Evolutionary conservation across 2,888 invertebrate species (phyloP).

Genomic region (Scaptomyza cyrtandrae): DNA sequence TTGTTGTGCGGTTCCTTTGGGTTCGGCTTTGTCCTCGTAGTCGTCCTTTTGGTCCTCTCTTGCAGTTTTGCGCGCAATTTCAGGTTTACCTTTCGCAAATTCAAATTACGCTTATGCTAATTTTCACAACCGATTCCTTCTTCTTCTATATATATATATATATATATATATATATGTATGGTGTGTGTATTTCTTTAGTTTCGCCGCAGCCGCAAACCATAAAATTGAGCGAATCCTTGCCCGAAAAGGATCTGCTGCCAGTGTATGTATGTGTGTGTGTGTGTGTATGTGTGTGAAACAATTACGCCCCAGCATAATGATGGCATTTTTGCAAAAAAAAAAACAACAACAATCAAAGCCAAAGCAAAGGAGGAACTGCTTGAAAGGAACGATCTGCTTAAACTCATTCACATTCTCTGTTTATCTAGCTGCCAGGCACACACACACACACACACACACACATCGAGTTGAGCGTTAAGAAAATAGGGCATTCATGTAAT

Average conservation of each 20-base stretch:
- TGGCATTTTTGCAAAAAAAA: conserved; percentile 58
- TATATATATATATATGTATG: conserved; percentile 1
- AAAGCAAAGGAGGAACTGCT: conserved; percentile 39
- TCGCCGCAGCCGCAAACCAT: conserved; percentile 73
- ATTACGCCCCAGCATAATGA: conserved; percentile 78
- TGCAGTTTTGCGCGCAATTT: conserved; percentile 33
- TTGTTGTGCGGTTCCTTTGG: too few relatives aligned
- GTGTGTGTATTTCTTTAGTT: conserved; percentile 17
- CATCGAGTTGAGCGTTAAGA: conserved; percentile 4
- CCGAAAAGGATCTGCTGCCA: conserved; percentile 40
- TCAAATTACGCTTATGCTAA: conserved; percentile 77
- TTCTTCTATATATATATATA: neutral
- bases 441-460: conserved; percentile 10
- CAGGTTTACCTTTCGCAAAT: conserved; percentile 66
- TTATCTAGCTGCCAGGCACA: conserved; percentile 42
- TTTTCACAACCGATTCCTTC: conserved; percentile 58
- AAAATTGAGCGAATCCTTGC: conserved; percentile 65
- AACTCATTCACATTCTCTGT: conserved; percentile 36
- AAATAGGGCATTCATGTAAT: conserved; percentile 75
- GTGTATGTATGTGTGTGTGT: neutral
- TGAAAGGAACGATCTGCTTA: conserved; percentile 42
- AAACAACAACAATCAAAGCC: conserved; percentile 41
- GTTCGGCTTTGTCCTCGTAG: conserved; percentile 5
- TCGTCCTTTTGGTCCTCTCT: conserved; percentile 2
- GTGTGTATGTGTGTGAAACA: conserved; percentile 54